These are phyloP conservation scores for Caenorhabditis angaria DNA, from an alignment of 2,888 invertebrate species.

Conservation along the genomic window DNA sequence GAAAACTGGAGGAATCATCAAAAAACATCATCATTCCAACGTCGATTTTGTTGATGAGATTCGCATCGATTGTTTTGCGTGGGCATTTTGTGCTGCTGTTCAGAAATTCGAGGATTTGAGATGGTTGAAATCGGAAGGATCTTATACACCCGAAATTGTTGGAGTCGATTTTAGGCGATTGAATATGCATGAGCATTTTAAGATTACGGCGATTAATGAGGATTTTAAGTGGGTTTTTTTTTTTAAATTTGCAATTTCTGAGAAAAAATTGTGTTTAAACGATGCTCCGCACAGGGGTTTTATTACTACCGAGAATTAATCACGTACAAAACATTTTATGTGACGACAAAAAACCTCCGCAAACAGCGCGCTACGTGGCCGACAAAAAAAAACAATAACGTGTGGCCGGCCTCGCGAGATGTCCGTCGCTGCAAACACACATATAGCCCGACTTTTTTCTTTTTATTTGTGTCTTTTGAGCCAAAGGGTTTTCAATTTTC, in stretches of 20 bases:
- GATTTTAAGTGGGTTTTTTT: constrained; percentile 49
- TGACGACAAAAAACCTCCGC: too few species aligned
- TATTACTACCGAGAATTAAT: too few species aligned
- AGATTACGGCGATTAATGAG: constrained; percentile 49
- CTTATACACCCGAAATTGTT: constrained; percentile 25
- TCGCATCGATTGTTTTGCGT: constrained; percentile 17
- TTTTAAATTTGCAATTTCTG: neutral
- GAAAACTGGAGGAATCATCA: neutral
- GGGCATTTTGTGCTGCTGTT: constrained; percentile 31
- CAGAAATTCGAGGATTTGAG: constrained; percentile 1
- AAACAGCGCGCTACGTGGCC: too few species aligned
- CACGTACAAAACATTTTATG: too few species aligned
- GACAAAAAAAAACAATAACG: too few species aligned
- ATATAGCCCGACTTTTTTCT: too few species aligned
- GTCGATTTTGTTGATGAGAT: neutral
- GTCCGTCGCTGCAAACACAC: too few species aligned
- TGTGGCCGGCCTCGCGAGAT: too few species aligned
- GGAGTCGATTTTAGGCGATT: constrained; percentile 32
- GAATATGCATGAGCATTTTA: constrained; percentile 23
- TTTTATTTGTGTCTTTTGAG: too few species aligned
- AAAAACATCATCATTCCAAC: neutral
- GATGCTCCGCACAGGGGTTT: too few species aligned
- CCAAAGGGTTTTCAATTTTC: too few species aligned
- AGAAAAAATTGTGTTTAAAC: neutral
- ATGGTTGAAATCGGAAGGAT: constrained; percentile 23